These are phyloP conservation scores for Daphoenositta chrysoptera DNA, from an alignment of 2,113 vertebrate species.

Conservation along the genomic window DNA sequence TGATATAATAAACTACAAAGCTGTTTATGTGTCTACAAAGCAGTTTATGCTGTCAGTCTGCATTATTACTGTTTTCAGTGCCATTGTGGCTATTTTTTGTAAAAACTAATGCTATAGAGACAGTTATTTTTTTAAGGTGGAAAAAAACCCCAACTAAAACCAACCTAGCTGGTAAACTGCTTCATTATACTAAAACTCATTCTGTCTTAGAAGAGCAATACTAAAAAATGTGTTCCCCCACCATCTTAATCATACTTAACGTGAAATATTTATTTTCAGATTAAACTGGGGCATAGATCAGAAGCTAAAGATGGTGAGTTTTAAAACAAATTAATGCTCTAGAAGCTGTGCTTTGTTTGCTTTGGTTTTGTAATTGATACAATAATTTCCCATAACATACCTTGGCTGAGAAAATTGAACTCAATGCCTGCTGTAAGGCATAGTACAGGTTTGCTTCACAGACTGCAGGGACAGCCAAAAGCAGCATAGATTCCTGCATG, in stretches of 20 bases:
- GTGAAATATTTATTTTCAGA: slow-evolving; percentile 70
- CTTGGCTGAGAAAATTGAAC: not conserved
- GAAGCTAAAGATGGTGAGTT: slow-evolving; percentile 96
- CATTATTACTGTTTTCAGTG: not conserved
- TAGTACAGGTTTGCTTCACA: not conserved
- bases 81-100: not conserved
- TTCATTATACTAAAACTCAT: not conserved
- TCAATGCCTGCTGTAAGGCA: not conserved
- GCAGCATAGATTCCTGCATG: not conserved
- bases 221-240: not conserved
- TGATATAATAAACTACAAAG: not conserved
- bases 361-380: not conserved
- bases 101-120: not conserved
- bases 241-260: not conserved
- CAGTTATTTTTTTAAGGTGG: not conserved
- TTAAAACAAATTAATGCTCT: not conserved
- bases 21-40: not conserved
- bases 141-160: not conserved
- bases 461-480: not conserved
- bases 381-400: not conserved
- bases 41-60: not conserved
- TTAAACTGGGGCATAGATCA: slow-evolving; percentile 95
- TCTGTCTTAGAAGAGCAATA: not conserved
- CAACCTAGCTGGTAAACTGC: not conserved
- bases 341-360: not conserved